Conservation (phyloP, 2,888 invertebrate genomes). For the Chloroclysta siterata region DNA sequence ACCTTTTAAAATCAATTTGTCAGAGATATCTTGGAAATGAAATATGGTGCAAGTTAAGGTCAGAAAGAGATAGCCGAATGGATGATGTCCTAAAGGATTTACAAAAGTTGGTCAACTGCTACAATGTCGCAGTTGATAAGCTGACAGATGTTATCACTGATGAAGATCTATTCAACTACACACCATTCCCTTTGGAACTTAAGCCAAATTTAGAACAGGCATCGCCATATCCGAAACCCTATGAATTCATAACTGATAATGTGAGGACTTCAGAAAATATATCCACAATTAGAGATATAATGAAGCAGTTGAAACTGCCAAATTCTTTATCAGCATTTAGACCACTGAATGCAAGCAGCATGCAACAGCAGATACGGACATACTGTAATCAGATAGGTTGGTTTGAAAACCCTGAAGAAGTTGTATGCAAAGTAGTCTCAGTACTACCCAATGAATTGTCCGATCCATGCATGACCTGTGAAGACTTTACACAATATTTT, state of each 20-base stretch:
- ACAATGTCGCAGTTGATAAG: conserved; percentile 88
- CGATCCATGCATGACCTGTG: conserved; percentile 63
- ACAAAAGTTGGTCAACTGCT: conserved; percentile 85
- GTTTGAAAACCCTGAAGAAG: conserved; percentile 75
- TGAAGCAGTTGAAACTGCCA: conserved; percentile 85
- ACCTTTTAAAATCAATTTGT: conserved; percentile 83
- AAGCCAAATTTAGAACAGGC: conserved; percentile 77
- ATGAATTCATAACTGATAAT: conserved; percentile 87
- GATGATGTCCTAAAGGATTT: conserved; percentile 81
- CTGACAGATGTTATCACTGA: conserved; percentile 86
- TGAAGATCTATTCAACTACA: conserved; percentile 84
- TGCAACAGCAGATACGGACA: conserved; percentile 76
- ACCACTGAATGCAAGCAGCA: conserved; percentile 64
- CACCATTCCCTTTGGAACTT: conserved; percentile 88
- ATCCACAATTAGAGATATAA: conserved; percentile 74
- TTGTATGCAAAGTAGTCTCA: conserved; percentile 80
- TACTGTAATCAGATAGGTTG: conserved; percentile 82
- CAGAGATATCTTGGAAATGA: conserved; percentile 85
- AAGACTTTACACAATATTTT: conserved; percentile 69
- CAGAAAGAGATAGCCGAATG: conserved; percentile 67
- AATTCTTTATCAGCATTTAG: conserved; percentile 73
- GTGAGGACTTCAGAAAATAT: conserved; percentile 84
- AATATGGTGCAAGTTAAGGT: conserved; percentile 85
- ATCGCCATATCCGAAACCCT: conserved; percentile 85
- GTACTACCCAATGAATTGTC: conserved; percentile 69